Base-by-base conservation (phyloP, 2,113 vertebrate genomes). In the Colossoma macropomum region DNA sequence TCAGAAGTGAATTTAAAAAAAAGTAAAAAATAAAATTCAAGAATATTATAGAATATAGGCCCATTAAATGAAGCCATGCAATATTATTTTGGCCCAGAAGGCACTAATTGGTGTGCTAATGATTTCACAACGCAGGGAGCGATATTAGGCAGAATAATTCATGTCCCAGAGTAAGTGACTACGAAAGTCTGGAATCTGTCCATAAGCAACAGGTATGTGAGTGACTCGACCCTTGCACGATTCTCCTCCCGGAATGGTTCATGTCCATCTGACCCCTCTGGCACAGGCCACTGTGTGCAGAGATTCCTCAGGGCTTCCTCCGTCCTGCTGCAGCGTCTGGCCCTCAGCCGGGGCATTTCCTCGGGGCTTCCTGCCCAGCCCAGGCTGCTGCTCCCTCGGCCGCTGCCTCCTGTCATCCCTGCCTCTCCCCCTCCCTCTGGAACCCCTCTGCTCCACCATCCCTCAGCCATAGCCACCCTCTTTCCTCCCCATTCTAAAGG, bases 241-340 rank as follows among this genome's bases (percentile, higher is more conserved):
- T 77, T 62, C 52, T 48, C 34, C 32, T 63, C 32, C n/a, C n/a
- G 8, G 59, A 34, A 45, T n/a, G 23, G 59, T 41, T 45, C 34
- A 63, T n/a, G 28, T 60, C 12, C 63, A 60, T 76, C 74, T 62
- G 52, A 71, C 16, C 38, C 25, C 69, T 23, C 21, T 71, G 68
- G 68, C 21, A 45, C 11, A 9, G 66, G 9, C 12, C 32, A 13
- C 50, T 76, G 17, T 59, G 91, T 87, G 91, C 66, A 91, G 92
- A 91, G 89, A 92, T 95, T 95, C 92, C 92, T 92, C 88, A 93
- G 93, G 92, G 87, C 91, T 95, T 95, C 94, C 94, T 95, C 91
- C 91, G 91, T 94, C 95, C 93, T 94, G 94, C 92, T 96, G 90
- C 91, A 93, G 90, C 90, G 89, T 87, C 93, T 95, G 93, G 95